phyloP scores from a whole-genome alignment of 1,140 invertebrate species.

The Zaprionus capensis region DNA sequence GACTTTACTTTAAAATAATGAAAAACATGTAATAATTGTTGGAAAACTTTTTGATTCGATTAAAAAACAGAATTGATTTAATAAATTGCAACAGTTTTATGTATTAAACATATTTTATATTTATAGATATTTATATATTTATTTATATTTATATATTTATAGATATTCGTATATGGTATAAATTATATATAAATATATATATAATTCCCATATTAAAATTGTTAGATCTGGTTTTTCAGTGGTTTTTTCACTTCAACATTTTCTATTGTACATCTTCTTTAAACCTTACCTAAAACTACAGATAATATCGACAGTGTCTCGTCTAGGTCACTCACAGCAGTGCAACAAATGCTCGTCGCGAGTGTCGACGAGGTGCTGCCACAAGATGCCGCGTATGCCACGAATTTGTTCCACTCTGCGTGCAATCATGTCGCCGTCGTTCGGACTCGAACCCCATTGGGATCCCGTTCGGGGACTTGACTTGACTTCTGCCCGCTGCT shows the following conservation, averaged over 20 bases:
- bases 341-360: slow-evolving; percentile 54
- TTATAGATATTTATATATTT: too few species aligned
- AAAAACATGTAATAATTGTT: too few species aligned
- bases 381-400: slow-evolving; percentile 71
- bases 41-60: too few species aligned
- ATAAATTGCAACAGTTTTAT: too few species aligned
- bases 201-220: too few species aligned
- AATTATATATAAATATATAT: neutral
- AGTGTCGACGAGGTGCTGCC: slow-evolving; percentile 67
- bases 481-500: slow-evolving; percentile 36
- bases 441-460: neutral
- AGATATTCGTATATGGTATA: too few species aligned
- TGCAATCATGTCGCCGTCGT: slow-evolving; percentile 69
- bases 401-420: slow-evolving; percentile 79
- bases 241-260: neutral
- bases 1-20: too few species aligned
- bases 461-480: slow-evolving; percentile 13
- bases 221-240: neutral
- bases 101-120: too few species aligned
- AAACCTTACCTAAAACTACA: neutral
- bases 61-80: too few species aligned
- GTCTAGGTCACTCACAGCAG: slow-evolving; percentile 31
- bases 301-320: neutral
- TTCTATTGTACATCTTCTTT: neutral
- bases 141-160: neutral